Conservation (phyloP, 1,140 invertebrate genomes). For the Heliconius eleuchia region DNA sequence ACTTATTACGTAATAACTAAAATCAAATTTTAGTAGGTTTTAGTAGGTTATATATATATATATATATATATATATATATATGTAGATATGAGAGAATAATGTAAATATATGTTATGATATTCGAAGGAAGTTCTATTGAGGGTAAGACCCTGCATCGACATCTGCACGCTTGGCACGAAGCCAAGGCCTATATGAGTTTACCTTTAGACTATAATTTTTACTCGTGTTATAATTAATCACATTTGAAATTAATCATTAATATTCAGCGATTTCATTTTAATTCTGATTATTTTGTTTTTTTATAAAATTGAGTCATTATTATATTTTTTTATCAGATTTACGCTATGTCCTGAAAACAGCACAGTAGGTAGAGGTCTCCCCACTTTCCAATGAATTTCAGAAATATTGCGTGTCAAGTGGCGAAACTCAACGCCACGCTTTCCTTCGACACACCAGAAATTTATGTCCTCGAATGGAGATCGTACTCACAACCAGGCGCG, state of each 20-base stretch:
- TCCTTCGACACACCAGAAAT: too few species aligned
- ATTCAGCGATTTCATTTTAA: background rate
- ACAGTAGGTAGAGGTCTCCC: too few species aligned
- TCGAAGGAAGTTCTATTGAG: constrained; percentile 35
- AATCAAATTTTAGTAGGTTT: background rate
- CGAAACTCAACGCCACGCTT: too few species aligned
- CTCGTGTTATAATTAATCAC: background rate
- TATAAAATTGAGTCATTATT: too few species aligned
- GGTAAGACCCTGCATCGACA: constrained; percentile 54
- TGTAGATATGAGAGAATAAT: constrained; percentile 39
- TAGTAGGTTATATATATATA: background rate
- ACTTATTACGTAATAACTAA: background rate
- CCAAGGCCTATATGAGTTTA: constrained; percentile 41
- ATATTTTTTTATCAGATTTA: too few species aligned
- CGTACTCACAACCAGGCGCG: too few species aligned
- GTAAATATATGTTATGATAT: constrained; percentile 56
- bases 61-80: background rate
- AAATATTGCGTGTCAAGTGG: too few species aligned
- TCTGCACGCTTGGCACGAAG: constrained; percentile 52
- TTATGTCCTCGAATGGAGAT: too few species aligned
- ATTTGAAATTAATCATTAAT: background rate
- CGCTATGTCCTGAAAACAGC: too few species aligned
- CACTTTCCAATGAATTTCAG: too few species aligned
- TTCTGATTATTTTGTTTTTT: too few species aligned
- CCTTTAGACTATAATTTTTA: constrained; percentile 31